phyloP scores from a whole-genome alignment of 1,140 invertebrate genomes.

The Drosophila elegans region DNA sequence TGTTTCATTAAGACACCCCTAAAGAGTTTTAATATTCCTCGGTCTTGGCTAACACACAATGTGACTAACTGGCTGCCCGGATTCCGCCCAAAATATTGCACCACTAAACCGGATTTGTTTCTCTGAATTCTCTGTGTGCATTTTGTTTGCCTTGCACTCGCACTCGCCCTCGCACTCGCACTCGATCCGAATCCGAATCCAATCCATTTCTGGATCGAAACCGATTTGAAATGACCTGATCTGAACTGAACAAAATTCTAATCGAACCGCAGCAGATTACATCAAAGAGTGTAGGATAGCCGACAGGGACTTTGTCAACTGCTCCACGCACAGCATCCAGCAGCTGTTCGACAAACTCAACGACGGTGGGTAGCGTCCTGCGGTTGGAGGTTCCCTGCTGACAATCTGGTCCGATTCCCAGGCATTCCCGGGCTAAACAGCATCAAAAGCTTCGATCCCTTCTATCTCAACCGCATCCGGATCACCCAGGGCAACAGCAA shows the following conservation, averaged over 20 bases:
- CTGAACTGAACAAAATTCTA: constrained; percentile 62
- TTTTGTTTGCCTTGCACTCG: constrained; percentile 33
- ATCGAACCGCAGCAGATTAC: constrained; percentile 87
- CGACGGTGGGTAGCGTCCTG: constrained; percentile 60
- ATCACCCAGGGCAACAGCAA: constrained; percentile 88
- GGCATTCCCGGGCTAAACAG: constrained; percentile 83
- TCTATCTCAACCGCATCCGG: constrained; percentile 87
- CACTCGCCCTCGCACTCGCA: not conserved
- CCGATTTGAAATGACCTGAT: constrained; percentile 46
- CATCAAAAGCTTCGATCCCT: constrained; percentile 88
- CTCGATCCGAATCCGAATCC: constrained; percentile 18
- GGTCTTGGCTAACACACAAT: constrained; percentile 34
- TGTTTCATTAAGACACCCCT: not conserved
- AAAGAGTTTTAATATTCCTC: not conserved
- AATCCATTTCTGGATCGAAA: constrained; percentile 14
- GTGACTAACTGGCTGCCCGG: constrained; percentile 58
- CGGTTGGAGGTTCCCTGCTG: not conserved
- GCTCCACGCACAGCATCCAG: constrained; percentile 88
- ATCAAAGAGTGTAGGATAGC: constrained; percentile 88
- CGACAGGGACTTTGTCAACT: constrained; percentile 87
- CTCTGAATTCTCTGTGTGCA: constrained; percentile 54
- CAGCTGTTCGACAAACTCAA: constrained; percentile 87
- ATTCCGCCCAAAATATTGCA: constrained; percentile 58
- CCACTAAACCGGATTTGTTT: constrained; percentile 75
- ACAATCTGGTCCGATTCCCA: constrained; percentile 19